Percentiles rank a stretch among this genome's conserved stretches.
phyloP scores from a whole-genome alignment of 2,113 vertebrate species.

The Alces alces region DNA sequence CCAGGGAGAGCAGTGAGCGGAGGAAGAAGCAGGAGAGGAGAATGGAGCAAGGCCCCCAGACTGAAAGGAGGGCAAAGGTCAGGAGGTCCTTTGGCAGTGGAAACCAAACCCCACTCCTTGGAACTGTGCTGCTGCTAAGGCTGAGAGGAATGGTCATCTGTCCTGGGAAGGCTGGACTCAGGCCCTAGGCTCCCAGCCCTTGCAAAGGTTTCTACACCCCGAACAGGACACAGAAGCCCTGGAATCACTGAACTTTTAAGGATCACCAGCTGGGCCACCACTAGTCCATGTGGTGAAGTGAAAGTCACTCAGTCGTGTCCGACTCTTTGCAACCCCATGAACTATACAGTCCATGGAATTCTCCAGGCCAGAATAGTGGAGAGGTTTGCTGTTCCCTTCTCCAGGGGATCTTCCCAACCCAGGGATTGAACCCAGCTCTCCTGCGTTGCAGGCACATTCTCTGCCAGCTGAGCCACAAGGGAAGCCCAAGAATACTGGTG shows the following conservation, averaged over 20 bases:
- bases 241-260: not conserved
- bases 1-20: not conserved
- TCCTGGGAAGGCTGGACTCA: not conserved
- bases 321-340: not conserved
- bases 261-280: not conserved
- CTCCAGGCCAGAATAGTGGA: not conserved
- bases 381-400: not conserved
- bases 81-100: not conserved
- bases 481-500: not conserved
- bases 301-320: not conserved
- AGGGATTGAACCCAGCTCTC: not conserved
- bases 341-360: not conserved
- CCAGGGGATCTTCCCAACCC: not conserved
- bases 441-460: not conserved
- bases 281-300: not conserved
- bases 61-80: not conserved
- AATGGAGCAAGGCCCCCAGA: not conserved
- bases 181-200: not conserved
- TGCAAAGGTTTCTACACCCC: not conserved
- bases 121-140: not conserved
- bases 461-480: not conserved
- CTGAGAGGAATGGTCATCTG: not conserved
- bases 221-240: not conserved
- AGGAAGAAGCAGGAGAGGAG: not conserved
- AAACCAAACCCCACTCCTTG: not conserved